Conservation (phyloP, 2,888 invertebrate species). For the Andrena flavipes region DNA sequence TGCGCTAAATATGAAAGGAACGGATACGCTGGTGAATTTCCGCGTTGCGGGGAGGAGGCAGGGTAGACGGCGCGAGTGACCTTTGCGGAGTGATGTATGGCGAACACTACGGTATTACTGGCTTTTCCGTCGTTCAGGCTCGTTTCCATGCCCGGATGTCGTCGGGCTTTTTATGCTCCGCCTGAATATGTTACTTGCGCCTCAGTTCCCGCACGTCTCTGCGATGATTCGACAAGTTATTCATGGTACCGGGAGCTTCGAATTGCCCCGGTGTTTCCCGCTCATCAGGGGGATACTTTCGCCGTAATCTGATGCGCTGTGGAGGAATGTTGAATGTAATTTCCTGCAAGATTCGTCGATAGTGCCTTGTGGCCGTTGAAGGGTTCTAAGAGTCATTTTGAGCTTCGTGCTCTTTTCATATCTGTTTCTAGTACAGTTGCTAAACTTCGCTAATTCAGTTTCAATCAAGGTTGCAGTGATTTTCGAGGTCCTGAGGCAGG, state of each 20-base stretch:
- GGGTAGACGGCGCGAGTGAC: slow-evolving; percentile 29
- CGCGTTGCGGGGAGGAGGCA: neutral
- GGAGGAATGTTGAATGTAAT: too few species aligned
- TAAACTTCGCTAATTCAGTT: too few species aligned
- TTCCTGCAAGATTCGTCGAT: too few species aligned
- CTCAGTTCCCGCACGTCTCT: neutral
- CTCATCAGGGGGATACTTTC: neutral
- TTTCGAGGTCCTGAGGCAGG: neutral
- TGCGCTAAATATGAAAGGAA: slow-evolving; percentile 40
- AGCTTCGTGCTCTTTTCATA: too few species aligned
- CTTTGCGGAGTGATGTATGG: slow-evolving; percentile 43
- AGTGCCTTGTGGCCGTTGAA: too few species aligned
- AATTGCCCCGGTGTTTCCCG: neutral
- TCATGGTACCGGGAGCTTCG: neutral
- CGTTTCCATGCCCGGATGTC: slow-evolving; percentile 32
- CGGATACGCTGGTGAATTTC: slow-evolving; percentile 34
- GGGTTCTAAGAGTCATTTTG: too few species aligned
- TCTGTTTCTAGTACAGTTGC: too few species aligned
- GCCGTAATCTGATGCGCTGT: neutral
- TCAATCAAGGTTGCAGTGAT: too few species aligned
- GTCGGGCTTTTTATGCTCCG: slow-evolving; percentile 35
- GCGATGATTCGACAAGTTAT: slow-evolving; percentile 2
- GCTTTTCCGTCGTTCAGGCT: slow-evolving; percentile 36
- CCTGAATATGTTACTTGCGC: slow-evolving; percentile 36
- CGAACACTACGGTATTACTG: slow-evolving; percentile 26